Conservation (phyloP, 2,888 invertebrate genomes). For the Tipula confusa region DNA sequence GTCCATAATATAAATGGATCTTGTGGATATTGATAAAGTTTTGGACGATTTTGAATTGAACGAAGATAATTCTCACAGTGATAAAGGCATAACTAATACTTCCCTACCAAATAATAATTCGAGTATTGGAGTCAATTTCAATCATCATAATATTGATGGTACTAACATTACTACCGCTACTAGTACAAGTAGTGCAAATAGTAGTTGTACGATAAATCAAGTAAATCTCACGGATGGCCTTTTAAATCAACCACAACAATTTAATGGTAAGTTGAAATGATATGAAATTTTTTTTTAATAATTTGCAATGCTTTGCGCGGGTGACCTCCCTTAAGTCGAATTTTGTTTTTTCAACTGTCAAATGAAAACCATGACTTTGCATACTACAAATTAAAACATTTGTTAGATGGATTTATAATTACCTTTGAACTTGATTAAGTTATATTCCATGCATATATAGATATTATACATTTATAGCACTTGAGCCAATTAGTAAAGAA, state of each 20-base stretch:
- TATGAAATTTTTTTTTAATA: too few relatives aligned
- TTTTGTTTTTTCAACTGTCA: background rate
- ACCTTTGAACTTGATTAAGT: background rate
- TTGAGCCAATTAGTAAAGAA: background rate
- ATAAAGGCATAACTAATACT: background rate
- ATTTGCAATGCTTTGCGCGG: background rate
- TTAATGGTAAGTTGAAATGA: conserved; percentile 7
- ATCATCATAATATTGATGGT: background rate
- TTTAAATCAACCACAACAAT: conserved; percentile 27
- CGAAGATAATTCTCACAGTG: conserved; percentile 49
- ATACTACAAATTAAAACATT: background rate
- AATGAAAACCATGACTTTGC: background rate
- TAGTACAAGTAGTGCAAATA: background rate
- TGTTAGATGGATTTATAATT: background rate
- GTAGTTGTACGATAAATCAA: background rate
- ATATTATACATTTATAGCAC: background rate
- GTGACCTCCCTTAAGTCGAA: background rate
- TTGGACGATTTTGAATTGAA: conserved; percentile 78
- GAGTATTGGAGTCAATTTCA: background rate
- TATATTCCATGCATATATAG: too few relatives aligned
- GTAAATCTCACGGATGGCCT: background rate
- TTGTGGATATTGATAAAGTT: conserved; percentile 76
- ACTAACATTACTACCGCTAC: background rate
- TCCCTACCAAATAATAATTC: background rate
- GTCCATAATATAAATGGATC: conserved; percentile 43